These are phyloP conservation scores for Halocynthia aurantium DNA, from an alignment of 23 tunicate species.

Conservation along the genomic window DNA sequence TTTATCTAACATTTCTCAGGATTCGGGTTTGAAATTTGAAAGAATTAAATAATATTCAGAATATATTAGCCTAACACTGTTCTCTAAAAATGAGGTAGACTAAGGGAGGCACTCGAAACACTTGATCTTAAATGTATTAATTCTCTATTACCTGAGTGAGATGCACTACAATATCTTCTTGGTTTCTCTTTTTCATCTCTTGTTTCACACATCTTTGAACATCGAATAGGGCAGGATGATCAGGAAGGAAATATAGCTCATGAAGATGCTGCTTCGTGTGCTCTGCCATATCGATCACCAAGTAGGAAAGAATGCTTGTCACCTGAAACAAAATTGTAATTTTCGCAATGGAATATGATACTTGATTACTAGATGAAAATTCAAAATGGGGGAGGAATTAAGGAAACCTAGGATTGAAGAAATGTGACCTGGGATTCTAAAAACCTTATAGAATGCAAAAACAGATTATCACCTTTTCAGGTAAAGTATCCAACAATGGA, in stretches of 20 bases:
- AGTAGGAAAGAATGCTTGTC: constrained; percentile 25
- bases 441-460: no score
- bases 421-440: no score
- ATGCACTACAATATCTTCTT: constrained; percentile 3
- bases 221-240: constrained; percentile 30
- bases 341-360: no score
- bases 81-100: no score
- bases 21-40: no score
- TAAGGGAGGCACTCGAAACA: no score
- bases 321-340: constrained; percentile 38
- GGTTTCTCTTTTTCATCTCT: constrained; percentile 3
- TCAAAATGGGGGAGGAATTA: no score
- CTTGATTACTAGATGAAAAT: no score
- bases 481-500: constrained; percentile 43
- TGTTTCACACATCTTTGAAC: constrained; percentile 11
- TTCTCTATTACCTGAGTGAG: constrained; percentile 15
- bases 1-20: no score
- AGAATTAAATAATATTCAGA: no score
- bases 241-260: constrained; percentile 75
- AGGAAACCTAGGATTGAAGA: no score
- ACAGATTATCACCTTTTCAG: constrained; percentile 26
- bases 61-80: no score
- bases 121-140: not conserved
- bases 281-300: constrained; percentile 36
- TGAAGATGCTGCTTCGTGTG: constrained; percentile 38